Conservation (phyloP, 2,113 vertebrate species). For the Halichoerus grypus region DNA sequence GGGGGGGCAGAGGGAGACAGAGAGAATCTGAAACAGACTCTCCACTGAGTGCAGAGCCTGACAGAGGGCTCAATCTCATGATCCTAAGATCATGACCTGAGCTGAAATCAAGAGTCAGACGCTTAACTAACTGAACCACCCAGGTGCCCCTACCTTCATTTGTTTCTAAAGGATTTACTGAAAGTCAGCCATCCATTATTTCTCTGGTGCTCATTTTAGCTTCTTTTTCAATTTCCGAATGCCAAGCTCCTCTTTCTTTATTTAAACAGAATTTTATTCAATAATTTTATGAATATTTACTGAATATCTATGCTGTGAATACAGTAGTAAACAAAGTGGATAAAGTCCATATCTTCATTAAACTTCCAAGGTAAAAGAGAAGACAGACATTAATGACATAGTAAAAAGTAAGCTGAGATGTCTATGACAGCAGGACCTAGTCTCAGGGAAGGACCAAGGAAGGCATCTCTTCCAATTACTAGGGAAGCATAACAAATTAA, state of each 20-base stretch:
- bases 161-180: conserved; percentile 4
- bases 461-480: not conserved
- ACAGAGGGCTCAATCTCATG: not conserved
- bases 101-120: not conserved
- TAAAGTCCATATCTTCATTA: not conserved
- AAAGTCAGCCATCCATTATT: not conserved
- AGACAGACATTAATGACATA: not conserved
- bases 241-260: not conserved
- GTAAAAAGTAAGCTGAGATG: not conserved
- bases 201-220: not conserved
- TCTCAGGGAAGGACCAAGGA: not conserved
- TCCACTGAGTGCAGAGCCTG: not conserved
- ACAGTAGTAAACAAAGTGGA: not conserved
- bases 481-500: not conserved
- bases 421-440: not conserved
- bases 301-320: not conserved
- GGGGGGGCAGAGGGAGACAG: not conserved
- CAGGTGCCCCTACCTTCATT: not conserved
- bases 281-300: not conserved
- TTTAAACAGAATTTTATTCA: conserved; percentile 23
- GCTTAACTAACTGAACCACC: not conserved
- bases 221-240: conserved; percentile 40
- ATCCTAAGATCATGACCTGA: not conserved
- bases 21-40: not conserved
- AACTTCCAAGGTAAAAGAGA: not conserved